Conservation (phyloP, 2,888 invertebrate species). For the Iphiclides podalirius region DNA sequence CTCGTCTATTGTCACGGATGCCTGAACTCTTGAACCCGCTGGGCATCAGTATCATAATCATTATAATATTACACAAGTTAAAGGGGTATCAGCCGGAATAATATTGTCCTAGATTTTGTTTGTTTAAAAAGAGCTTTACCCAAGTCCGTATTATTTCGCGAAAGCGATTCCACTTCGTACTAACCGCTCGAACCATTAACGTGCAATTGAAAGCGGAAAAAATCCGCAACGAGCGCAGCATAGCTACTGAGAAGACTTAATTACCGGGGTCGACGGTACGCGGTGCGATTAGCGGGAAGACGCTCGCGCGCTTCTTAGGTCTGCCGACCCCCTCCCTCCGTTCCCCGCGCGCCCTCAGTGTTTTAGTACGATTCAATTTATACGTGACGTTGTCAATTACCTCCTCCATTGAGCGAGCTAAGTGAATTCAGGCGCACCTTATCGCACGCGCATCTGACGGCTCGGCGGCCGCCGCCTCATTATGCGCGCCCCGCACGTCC, state of each 20-base stretch:
- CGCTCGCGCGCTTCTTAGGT: too few relatives aligned
- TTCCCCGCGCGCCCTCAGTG: conserved; percentile 29
- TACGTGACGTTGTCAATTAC: conserved; percentile 14
- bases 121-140: too few relatives aligned
- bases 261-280: conserved; percentile 62
- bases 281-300: conserved; percentile 72
- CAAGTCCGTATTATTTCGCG: not conserved
- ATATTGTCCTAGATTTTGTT: too few relatives aligned
- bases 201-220: conserved; percentile 12
- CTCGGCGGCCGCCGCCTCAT: conserved; percentile 42
- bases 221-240: conserved; percentile 39
- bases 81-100: too few relatives aligned
- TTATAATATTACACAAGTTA: too few relatives aligned
- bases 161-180: too few relatives aligned
- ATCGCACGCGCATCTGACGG: conserved; percentile 67
- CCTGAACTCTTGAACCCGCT: too few relatives aligned
- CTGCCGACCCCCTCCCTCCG: conserved; percentile 42
- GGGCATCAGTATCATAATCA: too few relatives aligned
- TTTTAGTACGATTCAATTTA: conserved; percentile 17
- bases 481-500: conserved; percentile 60
- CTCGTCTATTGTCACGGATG: too few relatives aligned
- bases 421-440: conserved; percentile 36
- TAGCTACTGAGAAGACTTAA: conserved; percentile 66
- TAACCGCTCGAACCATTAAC: conserved; percentile 6
- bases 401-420: conserved; percentile 19